Percentiles rank a stretch among this genome's conserved stretches.
Evolutionary conservation across 2,797 vertebrate genomes (phyloP).

Genomic region (Margarornis squamiger): DNA sequence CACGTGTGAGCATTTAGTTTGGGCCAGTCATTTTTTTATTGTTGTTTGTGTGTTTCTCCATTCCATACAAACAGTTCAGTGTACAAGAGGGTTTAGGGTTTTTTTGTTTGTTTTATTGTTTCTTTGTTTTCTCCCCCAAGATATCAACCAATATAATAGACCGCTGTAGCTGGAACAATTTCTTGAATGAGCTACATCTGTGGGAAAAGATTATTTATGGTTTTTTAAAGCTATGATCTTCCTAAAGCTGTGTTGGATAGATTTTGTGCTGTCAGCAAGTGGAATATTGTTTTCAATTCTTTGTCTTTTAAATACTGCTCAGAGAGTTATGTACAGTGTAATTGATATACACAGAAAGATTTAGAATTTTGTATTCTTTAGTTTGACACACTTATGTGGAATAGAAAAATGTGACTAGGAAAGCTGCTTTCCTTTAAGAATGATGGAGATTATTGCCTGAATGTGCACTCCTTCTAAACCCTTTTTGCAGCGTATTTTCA

Average conservation of each 20-base stretch:
- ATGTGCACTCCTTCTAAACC: constrained; percentile 55
- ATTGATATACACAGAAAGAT: constrained; percentile 62
- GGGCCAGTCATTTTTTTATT: background rate
- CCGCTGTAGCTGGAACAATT: background rate
- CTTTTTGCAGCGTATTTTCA: constrained; percentile 52
- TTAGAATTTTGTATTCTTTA: constrained; percentile 68
- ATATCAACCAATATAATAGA: background rate
- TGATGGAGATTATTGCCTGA: constrained; percentile 61
- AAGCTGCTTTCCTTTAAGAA: constrained; percentile 66
- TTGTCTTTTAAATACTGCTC: constrained; percentile 70
- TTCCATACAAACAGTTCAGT: background rate
- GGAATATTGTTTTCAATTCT: constrained; percentile 70
- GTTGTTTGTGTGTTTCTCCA: background rate
- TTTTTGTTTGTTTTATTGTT: background rate
- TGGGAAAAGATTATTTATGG: constrained; percentile 42
- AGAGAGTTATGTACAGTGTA: constrained; percentile 51
- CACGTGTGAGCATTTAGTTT: background rate
- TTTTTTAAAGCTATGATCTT: constrained; percentile 52
- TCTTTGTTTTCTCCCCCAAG: background rate
- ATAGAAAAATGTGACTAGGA: constrained; percentile 63
- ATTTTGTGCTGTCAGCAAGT: constrained; percentile 71
- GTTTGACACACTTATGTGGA: constrained; percentile 39
- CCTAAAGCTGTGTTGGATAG: constrained; percentile 57
- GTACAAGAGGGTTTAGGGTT: background rate
- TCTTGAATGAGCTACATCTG: background rate